Base-by-base conservation (phyloP, 1,140 invertebrate genomes). In the Drosophila lacertosa region DNA sequence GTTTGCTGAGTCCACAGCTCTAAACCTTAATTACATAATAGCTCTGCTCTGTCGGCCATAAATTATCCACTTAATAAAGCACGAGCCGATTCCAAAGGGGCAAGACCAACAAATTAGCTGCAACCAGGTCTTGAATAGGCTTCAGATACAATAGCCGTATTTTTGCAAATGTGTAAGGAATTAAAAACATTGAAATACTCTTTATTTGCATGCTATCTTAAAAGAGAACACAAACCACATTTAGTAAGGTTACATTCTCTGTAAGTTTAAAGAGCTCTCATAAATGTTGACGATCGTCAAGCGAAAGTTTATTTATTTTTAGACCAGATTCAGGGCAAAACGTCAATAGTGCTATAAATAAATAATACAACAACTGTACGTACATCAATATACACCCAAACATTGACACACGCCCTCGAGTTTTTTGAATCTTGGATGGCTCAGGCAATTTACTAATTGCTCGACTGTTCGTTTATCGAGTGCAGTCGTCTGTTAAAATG, bases 381-480 rank as follows among this genome's bases (percentile, higher is more conserved):
- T 4, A 9, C 7, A 5, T 29, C 7, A 15, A 24, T 58, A 4
- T 26, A 16, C 16, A 11, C 40, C 54, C 37, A 63, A 62, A 51
- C 51, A 51, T 18, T 42, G 51, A 29, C n/a, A 37, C 33, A 50
- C 35, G 42, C 35, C 42, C 24, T 63, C 11, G 55, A 44, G 13
- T 40, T 33, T 9, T 22, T 9, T 26, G 63, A 55, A 64, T 70
- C 44, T 26, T 54, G 6, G 24, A 22, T 48, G 22, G 18, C 59
- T 48, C 22, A 24, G 33, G 22, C 53, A 63, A 51, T 71, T 71
- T 66, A 33, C 62, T 66, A 71, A 71, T 71, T 71, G 68, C 53
- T 16, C 1, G 4, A 6, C 10, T n/a, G 59, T 40, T 59, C 44
- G 22, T 57, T 57, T 33, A 6, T 13, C 16, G 11, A 50, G 55